These are phyloP conservation scores for Antigone vipio DNA, from an alignment of 2,113 vertebrate genomes.

Conservation along the genomic window DNA sequence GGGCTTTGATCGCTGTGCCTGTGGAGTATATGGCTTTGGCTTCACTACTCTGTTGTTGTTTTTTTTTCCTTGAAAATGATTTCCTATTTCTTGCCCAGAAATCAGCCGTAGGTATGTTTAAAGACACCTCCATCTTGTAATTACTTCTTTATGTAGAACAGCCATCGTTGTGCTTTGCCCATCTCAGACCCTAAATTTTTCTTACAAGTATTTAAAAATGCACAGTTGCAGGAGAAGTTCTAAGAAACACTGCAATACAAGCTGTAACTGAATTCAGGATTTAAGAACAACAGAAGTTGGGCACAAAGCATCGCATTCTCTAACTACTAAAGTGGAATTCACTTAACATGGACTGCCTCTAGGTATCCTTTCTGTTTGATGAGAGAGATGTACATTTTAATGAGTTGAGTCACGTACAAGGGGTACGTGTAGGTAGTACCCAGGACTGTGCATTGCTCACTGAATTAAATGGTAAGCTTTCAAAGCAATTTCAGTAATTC, in stretches of 20 bases:
- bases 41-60: neutral
- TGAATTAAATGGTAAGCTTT: neutral
- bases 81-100: neutral
- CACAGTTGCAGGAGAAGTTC: neutral
- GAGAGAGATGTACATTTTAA: neutral
- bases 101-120: neutral
- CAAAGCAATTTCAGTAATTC: neutral
- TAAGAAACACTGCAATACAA: neutral
- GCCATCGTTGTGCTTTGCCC: neutral
- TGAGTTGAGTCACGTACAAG: neutral
- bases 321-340: neutral
- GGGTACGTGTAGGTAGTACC: neutral
- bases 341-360: accelerated
- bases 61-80: neutral
- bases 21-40: neutral
- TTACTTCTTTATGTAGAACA: neutral
- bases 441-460: accelerated
- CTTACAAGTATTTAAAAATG: neutral
- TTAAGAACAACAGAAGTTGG: neutral
- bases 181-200: neutral
- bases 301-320: neutral
- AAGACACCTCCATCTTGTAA: neutral
- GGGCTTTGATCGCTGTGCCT: neutral
- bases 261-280: neutral
- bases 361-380: neutral